Base-by-base conservation (phyloP, 2,888 invertebrate species). In the Endomychus coccineus region DNA sequence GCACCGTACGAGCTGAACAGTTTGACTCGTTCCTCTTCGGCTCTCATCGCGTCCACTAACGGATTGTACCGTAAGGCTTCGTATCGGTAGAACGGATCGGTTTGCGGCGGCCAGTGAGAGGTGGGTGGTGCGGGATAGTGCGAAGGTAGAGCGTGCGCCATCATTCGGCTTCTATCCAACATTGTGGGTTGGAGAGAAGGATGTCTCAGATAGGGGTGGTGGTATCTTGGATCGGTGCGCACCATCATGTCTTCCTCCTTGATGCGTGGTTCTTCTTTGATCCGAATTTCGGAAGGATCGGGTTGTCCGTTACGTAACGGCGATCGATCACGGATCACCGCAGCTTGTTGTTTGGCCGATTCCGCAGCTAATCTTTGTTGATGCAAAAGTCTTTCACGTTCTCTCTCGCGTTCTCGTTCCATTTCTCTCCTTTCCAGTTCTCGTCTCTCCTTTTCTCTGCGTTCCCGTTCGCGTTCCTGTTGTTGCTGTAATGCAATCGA, bases 11-110 rank as follows among this genome's bases (percentile, higher is more conserved):
- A 77, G 49, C 74, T 77, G 57, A 80, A 75, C 56, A 85, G 75
- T 65, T 85, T 86, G 24, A 79, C 82, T 41, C 85, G 77, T 61
- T 86, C 82, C 53, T 86, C 85, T 58, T 85, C 84, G 27, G 78
- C 82, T 36, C 83, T 73, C 12, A 83, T 83, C 9, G 80, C 83
- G 52, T 85, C 84, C 69, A 87, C 78, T 17, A 87, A 68, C 12
- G 86, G 84, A 60, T 83, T 84, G 62, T 83, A 85, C 36, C 84
- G 75, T 45, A 85, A 71, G 23, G 82, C 79, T 58, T 82, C 82
- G 55, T 74, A 74, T 36, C 74, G 71, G 50, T 78, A 78, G 44
- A 66, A 66, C 17, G 39, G 39, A 14, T 66, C 67, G 2, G 62
- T 45, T 0, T 69, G 66, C 3, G 68, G 59, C 4, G 67, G 66